Conservation (phyloP, 2,797 vertebrate genomes). For the Alcedo atthis region DNA sequence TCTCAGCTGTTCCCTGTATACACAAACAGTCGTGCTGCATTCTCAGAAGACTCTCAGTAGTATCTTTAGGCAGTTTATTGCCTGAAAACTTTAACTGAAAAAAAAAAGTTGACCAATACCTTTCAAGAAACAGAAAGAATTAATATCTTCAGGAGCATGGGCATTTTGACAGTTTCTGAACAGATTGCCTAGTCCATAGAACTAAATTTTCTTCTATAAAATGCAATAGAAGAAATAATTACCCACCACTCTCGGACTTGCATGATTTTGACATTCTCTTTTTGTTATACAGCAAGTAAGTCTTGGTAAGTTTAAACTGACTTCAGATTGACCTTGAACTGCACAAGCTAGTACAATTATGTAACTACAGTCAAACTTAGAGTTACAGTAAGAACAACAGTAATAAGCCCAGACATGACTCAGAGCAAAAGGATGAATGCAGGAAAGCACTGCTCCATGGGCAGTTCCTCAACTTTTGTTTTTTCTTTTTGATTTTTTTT, state of each 20-base stretch:
- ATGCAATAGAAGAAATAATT: background rate
- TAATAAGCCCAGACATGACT: background rate
- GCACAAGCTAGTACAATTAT: background rate
- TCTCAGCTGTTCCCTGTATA: background rate
- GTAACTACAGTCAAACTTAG: background rate
- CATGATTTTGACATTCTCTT: background rate
- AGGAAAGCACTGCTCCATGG: background rate
- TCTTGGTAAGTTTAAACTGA: background rate
- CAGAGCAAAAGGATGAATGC: background rate
- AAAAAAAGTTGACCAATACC: background rate
- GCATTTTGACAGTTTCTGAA: background rate
- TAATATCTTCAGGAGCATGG: background rate
- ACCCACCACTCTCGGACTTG: background rate
- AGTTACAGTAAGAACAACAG: background rate
- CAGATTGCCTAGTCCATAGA: background rate
- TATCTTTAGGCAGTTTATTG: background rate
- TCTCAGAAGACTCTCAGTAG: background rate
- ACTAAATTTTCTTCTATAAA: background rate
- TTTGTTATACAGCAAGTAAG: background rate
- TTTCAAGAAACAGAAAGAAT: background rate
- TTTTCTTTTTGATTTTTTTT: background rate
- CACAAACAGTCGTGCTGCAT: background rate
- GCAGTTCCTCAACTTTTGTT: background rate
- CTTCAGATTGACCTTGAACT: background rate
- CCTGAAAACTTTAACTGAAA: conserved; percentile 17